Evolutionary conservation across 2,113 vertebrate species (phyloP), one percentile per base, ranked within the genome.

Genomic region (Pseudorhombus dupliciocellatus): DNA sequence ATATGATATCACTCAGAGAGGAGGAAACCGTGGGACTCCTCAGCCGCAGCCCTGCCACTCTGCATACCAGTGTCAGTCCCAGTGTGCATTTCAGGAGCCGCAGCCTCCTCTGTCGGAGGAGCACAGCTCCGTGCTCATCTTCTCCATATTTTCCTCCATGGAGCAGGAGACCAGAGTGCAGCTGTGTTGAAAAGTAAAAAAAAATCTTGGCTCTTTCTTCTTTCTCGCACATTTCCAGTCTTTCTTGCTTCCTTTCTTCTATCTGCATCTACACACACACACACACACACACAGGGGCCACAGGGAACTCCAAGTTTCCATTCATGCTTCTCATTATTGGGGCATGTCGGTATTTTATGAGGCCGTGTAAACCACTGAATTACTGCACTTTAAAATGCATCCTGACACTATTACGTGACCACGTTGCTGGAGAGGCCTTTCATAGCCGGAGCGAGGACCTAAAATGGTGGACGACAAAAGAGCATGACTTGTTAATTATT

Each of bases 361-460:
- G 90, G 81, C 84, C 81, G 77, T 94, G 93, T 94, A 93, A 94
- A 94, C 87, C 83, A 50, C 87, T 92, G 92, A 94, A 92, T 94
- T 93, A 94, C 92, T 90, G 90, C 92, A 92, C 92, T 93, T 93
- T 93, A 91, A 92, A 93, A 93, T 91, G 85, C 84, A 89, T 93
- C 87, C 88, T 89, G 92, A 93, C 93, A 93, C 89, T 88, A 87
- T 93, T 92, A 93, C 87, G 86, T 85, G 90, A 88, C 85, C 81
- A 70, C 60, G 88, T 80, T 88, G 90, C 91, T 87, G 88, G 85
- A 88, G 60, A 89, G 87, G 87, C 88, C 89, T 91, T 92, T 90
- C 92, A 92, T 86, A 89, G 90, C 80, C 25, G 65, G 83, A 89
- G 85, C 64, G 24, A 84, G 88, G 73, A 84, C 86, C 87, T 87